Evolutionary conservation across 2,888 invertebrate genomes (phyloP).

Genomic region (Lasius platythorax): DNA sequence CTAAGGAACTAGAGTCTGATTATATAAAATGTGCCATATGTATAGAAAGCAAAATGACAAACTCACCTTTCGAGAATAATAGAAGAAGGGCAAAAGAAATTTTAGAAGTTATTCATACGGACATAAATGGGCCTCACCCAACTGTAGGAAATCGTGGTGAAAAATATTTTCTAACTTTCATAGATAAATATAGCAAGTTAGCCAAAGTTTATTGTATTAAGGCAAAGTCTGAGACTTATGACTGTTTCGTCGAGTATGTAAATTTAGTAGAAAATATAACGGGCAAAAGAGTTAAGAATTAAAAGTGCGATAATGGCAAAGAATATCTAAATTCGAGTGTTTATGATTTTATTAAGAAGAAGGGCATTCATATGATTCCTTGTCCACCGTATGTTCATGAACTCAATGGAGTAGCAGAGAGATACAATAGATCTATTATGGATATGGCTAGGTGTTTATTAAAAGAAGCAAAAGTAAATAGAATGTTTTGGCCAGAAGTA

Average conservation of each 20-base stretch:
- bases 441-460: constrained; percentile 27
- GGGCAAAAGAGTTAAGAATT: neutral
- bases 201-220: neutral
- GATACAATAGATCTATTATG: constrained; percentile 40
- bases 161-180: constrained; percentile 43
- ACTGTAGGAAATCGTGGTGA: neutral
- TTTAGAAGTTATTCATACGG: constrained; percentile 32
- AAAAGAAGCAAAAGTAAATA: constrained; percentile 24
- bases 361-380: neutral
- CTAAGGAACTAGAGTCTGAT: neutral
- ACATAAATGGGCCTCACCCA: constrained; percentile 15
- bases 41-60: constrained; percentile 63
- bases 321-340: constrained; percentile 32
- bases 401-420: constrained; percentile 1
- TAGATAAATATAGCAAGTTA: constrained; percentile 41
- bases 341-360: neutral
- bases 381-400: constrained; percentile 33
- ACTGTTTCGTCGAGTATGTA: neutral
- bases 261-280: constrained; percentile 26
- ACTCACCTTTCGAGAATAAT: constrained; percentile 64
- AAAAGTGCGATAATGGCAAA: constrained; percentile 35
- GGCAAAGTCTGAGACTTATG: constrained; percentile 4
- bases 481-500: constrained; percentile 51
- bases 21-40: neutral
- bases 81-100: neutral